Percentiles rank a stretch among this genome's conserved stretches.
Conservation (phyloP, 2,113 vertebrate species). For the Lathamus discolor region DNA sequence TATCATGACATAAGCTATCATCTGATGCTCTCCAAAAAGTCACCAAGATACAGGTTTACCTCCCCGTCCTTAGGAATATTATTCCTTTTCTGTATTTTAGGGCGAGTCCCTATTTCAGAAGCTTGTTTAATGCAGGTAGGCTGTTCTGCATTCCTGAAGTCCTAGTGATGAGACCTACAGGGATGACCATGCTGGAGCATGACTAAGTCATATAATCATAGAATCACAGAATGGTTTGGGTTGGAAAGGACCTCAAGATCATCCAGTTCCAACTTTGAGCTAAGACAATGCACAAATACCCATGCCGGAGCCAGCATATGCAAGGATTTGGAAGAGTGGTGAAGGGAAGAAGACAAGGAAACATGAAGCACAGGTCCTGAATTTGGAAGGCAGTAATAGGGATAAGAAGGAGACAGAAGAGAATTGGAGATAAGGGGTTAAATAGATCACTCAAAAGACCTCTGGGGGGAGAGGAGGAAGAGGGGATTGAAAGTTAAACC, state of each 20-base stretch:
- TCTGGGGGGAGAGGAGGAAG: neutral
- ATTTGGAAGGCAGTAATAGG: neutral
- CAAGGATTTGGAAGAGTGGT: neutral
- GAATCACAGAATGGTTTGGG: no score
- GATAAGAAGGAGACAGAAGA: neutral
- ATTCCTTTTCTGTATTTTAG: neutral
- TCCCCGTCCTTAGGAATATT: neutral
- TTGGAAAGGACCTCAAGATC: no score
- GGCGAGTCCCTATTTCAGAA: neutral
- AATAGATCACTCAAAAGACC: neutral
- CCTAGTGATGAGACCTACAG: neutral
- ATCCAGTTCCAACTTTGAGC: neutral
- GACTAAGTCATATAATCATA: neutral
- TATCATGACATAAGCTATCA: neutral
- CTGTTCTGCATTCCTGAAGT: neutral
- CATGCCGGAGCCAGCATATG: neutral
- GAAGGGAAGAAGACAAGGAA: neutral
- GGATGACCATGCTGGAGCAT: neutral
- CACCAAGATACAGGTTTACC: neutral
- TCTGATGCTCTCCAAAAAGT: neutral
- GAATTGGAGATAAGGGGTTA: neutral
- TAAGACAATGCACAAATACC: neutral
- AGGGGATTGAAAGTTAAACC: no score
- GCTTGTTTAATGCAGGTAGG: neutral
- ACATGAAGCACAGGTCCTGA: neutral